phyloP scores from a whole-genome alignment of 2,888 invertebrate species.

The Cremastinae sp. region DNA sequence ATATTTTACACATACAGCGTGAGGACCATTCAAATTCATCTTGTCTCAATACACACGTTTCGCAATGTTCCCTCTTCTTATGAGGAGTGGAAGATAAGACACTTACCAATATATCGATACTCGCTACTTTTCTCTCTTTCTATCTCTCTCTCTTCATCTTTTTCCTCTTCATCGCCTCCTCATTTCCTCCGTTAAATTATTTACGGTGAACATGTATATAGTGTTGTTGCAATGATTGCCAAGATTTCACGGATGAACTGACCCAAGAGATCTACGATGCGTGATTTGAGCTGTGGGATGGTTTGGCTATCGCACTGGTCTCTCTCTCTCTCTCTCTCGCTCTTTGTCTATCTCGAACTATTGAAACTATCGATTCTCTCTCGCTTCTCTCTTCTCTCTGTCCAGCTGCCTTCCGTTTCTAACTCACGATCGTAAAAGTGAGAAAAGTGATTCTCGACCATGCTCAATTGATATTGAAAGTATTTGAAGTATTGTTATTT shows the following conservation, averaged over 20 bases:
- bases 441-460: constrained; percentile 58
- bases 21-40: constrained; percentile 18
- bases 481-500: constrained; percentile 56
- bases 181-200: constrained; percentile 45
- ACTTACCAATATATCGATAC: constrained; percentile 42
- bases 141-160: neutral
- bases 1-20: constrained; percentile 17
- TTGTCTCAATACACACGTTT: constrained; percentile 24
- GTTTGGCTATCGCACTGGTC: constrained; percentile 34
- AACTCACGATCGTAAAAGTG: constrained; percentile 53
- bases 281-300: constrained; percentile 1
- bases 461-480: constrained; percentile 59
- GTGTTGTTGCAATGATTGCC: constrained; percentile 56
- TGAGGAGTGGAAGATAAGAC: constrained; percentile 46
- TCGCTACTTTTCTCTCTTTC: constrained; percentile 23
- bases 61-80: constrained; percentile 29
- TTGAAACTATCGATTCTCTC: neutral
- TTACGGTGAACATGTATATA: constrained; percentile 57
- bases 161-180: neutral
- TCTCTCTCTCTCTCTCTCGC: constrained; percentile 19
- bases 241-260: constrained; percentile 54
- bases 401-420: constrained; percentile 12
- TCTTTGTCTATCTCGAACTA: constrained; percentile 2
- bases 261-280: constrained; percentile 28
- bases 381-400: neutral